Conservation (phyloP, 2,888 invertebrate species). For the Hetaerina titia region DNA sequence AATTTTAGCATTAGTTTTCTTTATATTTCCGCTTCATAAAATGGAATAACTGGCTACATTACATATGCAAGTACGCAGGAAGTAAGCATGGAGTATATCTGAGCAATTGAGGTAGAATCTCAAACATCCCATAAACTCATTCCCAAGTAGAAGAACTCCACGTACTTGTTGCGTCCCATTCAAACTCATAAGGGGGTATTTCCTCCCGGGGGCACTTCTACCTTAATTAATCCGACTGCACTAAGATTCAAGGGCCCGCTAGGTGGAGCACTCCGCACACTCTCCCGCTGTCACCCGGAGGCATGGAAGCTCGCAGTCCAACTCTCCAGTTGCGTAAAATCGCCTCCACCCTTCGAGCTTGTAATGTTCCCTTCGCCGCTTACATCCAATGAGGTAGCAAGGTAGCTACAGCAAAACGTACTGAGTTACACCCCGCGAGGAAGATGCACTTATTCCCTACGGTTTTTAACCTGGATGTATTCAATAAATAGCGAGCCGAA, state of each 20-base stretch:
- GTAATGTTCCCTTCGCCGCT: background rate
- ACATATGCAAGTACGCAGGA: too few relatives aligned
- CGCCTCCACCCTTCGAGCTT: background rate
- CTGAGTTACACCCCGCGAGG: background rate
- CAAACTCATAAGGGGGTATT: too few relatives aligned
- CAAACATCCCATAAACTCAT: too few relatives aligned
- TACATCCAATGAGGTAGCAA: background rate
- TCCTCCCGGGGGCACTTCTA: too few relatives aligned
- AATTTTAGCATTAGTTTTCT: too few relatives aligned
- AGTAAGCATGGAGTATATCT: too few relatives aligned
- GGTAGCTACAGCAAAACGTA: background rate
- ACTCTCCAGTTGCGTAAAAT: background rate
- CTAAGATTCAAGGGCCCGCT: background rate
- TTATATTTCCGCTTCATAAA: too few relatives aligned
- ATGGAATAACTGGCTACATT: too few relatives aligned
- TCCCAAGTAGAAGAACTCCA: too few relatives aligned
- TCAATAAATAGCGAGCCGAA: background rate
- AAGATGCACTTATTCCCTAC: background rate
- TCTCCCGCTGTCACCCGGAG: background rate
- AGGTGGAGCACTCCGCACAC: background rate
- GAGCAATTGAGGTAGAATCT: too few relatives aligned
- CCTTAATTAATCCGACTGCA: too few relatives aligned
- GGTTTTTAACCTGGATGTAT: background rate
- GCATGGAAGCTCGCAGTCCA: background rate
- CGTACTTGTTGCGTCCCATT: too few relatives aligned